phyloP scores from a whole-genome alignment of 2,888 invertebrate species.

The Lasioglossum marginatum region DNA sequence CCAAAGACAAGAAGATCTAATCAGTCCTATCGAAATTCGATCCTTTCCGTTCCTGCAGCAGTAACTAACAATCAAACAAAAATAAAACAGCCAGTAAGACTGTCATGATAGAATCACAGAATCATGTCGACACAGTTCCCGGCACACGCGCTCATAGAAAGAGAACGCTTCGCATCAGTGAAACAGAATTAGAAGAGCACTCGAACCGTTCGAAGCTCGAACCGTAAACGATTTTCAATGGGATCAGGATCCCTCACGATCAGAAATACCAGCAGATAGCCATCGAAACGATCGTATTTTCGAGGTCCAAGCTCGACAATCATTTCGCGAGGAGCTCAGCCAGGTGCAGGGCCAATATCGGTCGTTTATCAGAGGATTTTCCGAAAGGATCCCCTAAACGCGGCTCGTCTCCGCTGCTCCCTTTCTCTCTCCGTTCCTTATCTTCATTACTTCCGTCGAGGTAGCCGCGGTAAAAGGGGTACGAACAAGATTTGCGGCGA shows the following conservation, averaged over 20 bases:
- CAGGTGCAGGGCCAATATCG: constrained; percentile 4
- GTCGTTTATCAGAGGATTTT: constrained; percentile 16
- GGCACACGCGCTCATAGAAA: not conserved
- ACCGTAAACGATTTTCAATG: not conserved
- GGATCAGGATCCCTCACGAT: not conserved
- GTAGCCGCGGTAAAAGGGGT: constrained; percentile 47
- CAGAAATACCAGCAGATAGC: not conserved
- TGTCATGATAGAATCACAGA: not conserved
- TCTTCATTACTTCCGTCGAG: constrained; percentile 43
- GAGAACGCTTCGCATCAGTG: not conserved
- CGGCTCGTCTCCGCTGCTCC: not conserved
- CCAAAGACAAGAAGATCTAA: not conserved
- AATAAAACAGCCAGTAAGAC: not conserved
- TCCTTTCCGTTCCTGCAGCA: not conserved
- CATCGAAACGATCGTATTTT: not conserved
- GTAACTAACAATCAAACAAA: not conserved
- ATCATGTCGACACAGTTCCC: not conserved
- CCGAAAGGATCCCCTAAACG: not conserved
- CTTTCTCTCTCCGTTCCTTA: constrained; percentile 17
- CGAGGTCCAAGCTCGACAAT: not conserved
- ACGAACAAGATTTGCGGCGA: constrained; percentile 46
- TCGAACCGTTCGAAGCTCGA: not conserved
- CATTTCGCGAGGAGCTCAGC: not conserved
- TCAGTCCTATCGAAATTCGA: no score
- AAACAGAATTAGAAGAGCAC: not conserved